A percentile compares a stretch with the other conserved stretches of the same genome.
Evolutionary conservation across 2,888 invertebrate genomes (phyloP).

Genomic region (Cacoxenus indagator): DNA sequence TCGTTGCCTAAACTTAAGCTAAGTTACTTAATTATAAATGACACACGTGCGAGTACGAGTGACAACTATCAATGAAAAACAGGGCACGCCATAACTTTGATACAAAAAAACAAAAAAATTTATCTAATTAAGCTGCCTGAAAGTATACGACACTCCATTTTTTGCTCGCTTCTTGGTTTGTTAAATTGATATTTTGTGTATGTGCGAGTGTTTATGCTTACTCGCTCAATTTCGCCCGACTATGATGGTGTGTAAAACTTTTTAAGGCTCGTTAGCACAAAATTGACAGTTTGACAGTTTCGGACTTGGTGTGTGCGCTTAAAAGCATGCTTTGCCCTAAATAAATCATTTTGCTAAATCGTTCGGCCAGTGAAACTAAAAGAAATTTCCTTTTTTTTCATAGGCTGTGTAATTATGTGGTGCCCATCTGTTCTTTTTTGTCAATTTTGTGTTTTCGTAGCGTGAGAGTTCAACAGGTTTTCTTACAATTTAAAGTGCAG

Average conservation of each 20-base stretch:
- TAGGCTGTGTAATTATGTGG: constrained; percentile 48
- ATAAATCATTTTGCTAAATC: constrained; percentile 64
- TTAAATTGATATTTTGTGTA: constrained; percentile 58
- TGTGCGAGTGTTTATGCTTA: neutral
- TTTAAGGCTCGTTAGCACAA: constrained; percentile 62
- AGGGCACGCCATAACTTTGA: constrained; percentile 21
- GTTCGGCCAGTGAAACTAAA: constrained; percentile 43
- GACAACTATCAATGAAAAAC: constrained; percentile 4
- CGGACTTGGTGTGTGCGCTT: constrained; percentile 52
- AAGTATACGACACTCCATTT: constrained; percentile 42
- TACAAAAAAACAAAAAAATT: constrained; percentile 47
- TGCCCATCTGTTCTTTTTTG: constrained; percentile 21
- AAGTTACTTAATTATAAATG: constrained; percentile 64
- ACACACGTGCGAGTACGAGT: constrained; percentile 48
- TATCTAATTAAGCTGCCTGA: constrained; percentile 64
- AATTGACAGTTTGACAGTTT: constrained; percentile 66
- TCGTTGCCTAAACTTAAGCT: constrained; percentile 43
- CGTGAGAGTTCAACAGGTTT: constrained; percentile 6
- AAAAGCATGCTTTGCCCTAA: constrained; percentile 47
- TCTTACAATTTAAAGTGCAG: constrained; percentile 2
- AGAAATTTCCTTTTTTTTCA: constrained; percentile 59
- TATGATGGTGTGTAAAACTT: constrained; percentile 49
- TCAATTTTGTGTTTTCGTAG: neutral
- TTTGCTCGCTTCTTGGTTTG: too few species aligned
- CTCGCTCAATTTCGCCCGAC: constrained; percentile 17